Base-by-base conservation (phyloP, 2,888 invertebrate species). In the Habroteleia sp. region DNA sequence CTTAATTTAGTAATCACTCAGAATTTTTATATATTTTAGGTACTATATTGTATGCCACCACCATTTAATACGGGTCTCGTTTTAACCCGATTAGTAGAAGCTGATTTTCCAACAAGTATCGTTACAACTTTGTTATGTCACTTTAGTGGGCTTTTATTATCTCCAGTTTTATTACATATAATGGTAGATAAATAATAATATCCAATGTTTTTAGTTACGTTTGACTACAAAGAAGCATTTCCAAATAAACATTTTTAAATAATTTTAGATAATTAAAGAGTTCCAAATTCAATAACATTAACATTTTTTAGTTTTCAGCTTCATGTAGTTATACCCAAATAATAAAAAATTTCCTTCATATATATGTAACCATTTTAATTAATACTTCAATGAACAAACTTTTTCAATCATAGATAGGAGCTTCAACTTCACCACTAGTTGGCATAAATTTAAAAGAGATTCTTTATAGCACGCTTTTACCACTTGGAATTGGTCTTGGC, bases 41-140 rank as follows among this genome's bases (percentile, higher is more conserved):
- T 88, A 42, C 80, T 88, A 50, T 87, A 87, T 50, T 88, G 87
- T 66, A 87, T 88, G 85, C 88, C 88, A 68, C 88, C 88, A 4
- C 87, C 88, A 5, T 85, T 87, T 33, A 85, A 83, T 66, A 87
- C 88, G 4, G 82, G 87, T 74, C 74, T 87, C 41, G 87, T 84
- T 33, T 73, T 88, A 44, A 85, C 83, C 54, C 81, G 85, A 77
- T 62, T 88, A 33, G 84, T 87, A 8, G 80, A 82, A 31, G 88
- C 84, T 16, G 88, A 88, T 80, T 76, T 88, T 46, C 81, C 88
- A 17, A 87, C 88, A 17, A 88, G 88, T 52, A 81, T 88, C n/a
- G 81, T 84, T 7, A 84, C 85, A 8, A 87, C 85, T 3, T 65
- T 88, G 17, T 77, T 84, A 6, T 85, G 85, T 2, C 84, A 87